Percentiles rank a stretch among this genome's conserved stretches.
Conservation (phyloP, 2,888 invertebrate species). For the Chymomyza fuscimana region DNA sequence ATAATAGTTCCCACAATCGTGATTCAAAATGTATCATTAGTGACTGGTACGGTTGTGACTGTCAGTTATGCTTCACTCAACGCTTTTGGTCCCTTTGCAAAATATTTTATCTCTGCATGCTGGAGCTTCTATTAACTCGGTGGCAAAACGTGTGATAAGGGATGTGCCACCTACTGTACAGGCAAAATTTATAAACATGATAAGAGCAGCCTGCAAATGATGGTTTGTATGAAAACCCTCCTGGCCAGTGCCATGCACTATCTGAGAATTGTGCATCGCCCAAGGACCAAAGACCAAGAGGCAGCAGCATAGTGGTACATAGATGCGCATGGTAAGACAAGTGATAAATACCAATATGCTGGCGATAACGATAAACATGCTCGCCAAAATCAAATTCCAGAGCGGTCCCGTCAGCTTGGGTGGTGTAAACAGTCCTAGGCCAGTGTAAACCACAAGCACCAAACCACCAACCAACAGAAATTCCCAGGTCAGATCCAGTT, state of each 20-base stretch:
- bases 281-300: conserved; percentile 58
- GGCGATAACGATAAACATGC: conserved; percentile 35
- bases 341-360: conserved; percentile 30
- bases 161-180: conserved; percentile 39
- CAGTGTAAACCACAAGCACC: conserved; percentile 42
- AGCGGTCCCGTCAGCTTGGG: conserved; percentile 31
- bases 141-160: conserved; percentile 12
- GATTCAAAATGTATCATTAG: neutral
- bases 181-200: conserved; percentile 48
- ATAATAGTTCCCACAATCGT: neutral
- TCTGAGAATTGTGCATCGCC: conserved; percentile 53
- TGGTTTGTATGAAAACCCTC: neutral
- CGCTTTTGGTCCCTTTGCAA: neutral
- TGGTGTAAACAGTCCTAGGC: conserved; percentile 48
- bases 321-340: conserved; percentile 42
- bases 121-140: neutral
- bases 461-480: conserved; percentile 22
- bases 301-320: conserved; percentile 42
- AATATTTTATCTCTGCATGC: neutral
- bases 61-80: neutral
- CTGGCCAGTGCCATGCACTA: conserved; percentile 22
- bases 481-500: conserved; percentile 47
- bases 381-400: conserved; percentile 47
- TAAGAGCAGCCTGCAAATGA: conserved; percentile 42
- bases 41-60: neutral